A percentile compares a stretch with the other conserved stretches of the same genome.
phyloP scores from a whole-genome alignment of 37 sponge, comb jelly and placozoan species.

The Corticium candelabrum region DNA sequence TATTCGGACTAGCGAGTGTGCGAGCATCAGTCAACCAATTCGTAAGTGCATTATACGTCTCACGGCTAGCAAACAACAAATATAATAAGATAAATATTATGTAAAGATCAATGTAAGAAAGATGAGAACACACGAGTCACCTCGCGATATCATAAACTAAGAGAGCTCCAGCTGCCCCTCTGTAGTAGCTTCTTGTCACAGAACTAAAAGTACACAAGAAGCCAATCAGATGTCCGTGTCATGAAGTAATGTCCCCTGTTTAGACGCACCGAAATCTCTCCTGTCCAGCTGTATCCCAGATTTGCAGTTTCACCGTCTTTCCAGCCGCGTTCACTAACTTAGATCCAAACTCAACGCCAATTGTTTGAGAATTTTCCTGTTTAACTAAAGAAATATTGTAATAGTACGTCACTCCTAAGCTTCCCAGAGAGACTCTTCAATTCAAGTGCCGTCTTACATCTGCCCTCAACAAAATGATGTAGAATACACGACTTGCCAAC shows the following conservation, averaged over 20 bases:
- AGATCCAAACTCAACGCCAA: slow-evolving; percentile 99
- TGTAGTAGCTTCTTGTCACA: slow-evolving; percentile 95
- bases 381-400: slow-evolving; percentile 55
- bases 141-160: slow-evolving; percentile 96
- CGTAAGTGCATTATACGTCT: slow-evolving; percentile 90
- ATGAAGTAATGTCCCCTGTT: not conserved
- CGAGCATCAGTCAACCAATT: slow-evolving; percentile 98
- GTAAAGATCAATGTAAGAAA: not conserved
- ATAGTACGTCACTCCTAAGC: not conserved
- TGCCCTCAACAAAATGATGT: slow-evolving; percentile 98
- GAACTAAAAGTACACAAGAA: slow-evolving; percentile 24
- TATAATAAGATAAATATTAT: not conserved
- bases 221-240: too few relatives aligned
- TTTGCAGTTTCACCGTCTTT: slow-evolving; percentile 96
- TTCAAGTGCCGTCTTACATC: slow-evolving; percentile 62
- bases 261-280: slow-evolving; percentile 70
- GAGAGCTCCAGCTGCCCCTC: slow-evolving; percentile 98
- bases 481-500: slow-evolving; percentile 98
- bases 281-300: slow-evolving; percentile 99
- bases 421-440: not conserved
- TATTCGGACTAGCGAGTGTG: slow-evolving; percentile 96
- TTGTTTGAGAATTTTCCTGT: slow-evolving; percentile 95
- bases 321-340: slow-evolving; percentile 71
- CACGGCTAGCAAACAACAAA: slow-evolving; percentile 44
- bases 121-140: slow-evolving; percentile 13